Conservation (phyloP, 2,888 invertebrate genomes). For the Proisotoma minuta region DNA sequence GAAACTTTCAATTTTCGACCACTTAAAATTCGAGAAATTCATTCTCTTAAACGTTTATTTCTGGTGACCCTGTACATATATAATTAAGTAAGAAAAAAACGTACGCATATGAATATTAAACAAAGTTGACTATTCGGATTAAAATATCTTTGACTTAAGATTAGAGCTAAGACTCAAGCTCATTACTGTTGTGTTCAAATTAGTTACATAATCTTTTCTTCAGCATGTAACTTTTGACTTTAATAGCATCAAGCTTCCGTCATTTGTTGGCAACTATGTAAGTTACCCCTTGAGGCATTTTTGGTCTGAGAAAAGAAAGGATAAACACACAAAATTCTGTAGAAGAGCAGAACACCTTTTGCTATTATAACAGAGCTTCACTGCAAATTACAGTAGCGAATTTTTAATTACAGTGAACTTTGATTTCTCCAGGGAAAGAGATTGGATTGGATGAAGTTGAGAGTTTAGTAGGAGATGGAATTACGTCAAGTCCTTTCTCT, state of each 20-base stretch:
- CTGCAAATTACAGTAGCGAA: conserved; percentile 24
- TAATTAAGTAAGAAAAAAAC: too few relatives aligned
- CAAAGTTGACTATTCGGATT: not conserved
- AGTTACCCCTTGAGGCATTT: not conserved
- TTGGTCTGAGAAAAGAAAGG: not conserved
- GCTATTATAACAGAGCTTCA: not conserved
- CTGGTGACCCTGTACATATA: too few relatives aligned
- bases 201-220: too few relatives aligned
- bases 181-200: not conserved
- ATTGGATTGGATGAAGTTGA: not conserved
- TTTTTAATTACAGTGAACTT: conserved; percentile 32
- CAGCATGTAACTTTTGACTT: too few relatives aligned
- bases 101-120: too few relatives aligned
- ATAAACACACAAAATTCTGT: not conserved
- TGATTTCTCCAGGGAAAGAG: conserved; percentile 31
- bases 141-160: not conserved
- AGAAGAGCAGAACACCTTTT: not conserved
- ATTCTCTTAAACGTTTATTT: too few relatives aligned
- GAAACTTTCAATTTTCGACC: too few relatives aligned
- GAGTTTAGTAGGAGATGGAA: not conserved
- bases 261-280: not conserved
- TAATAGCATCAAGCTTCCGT: not conserved
- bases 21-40: too few relatives aligned
- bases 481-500: not conserved
- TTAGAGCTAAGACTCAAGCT: not conserved